phyloP scores from a whole-genome alignment of 2,797 vertebrate genomes.

The Halcyon badia region DNA sequence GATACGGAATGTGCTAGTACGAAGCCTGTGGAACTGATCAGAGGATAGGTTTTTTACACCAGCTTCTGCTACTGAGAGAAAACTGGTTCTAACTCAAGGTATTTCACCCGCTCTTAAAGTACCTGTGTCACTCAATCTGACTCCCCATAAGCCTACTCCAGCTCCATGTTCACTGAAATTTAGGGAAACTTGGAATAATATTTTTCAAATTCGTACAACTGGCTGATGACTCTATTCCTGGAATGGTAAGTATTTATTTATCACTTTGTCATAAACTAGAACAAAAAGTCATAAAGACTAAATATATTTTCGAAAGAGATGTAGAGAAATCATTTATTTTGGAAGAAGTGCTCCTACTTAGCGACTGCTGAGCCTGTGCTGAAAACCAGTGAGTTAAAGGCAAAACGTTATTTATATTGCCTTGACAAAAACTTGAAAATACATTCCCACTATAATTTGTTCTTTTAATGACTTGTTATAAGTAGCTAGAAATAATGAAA shows the following conservation, averaged over 20 bases:
- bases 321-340: neutral
- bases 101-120: neutral
- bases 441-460: neutral
- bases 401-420: neutral
- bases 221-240: neutral
- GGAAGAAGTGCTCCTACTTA: neutral
- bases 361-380: neutral
- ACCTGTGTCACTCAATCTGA: neutral
- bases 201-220: neutral
- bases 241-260: neutral
- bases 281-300: neutral
- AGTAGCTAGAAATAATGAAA: neutral
- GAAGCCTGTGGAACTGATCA: neutral
- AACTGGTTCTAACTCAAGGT: neutral
- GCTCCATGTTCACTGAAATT: neutral
- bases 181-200: neutral
- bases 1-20: neutral
- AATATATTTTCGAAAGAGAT: neutral
- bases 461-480: neutral
- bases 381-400: neutral
- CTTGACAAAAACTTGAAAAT: neutral
- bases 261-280: neutral
- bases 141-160: neutral
- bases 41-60: neutral
- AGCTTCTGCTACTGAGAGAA: neutral